Conservation (phyloP, 2,888 invertebrate genomes). For the Andricus curvator region DNA sequence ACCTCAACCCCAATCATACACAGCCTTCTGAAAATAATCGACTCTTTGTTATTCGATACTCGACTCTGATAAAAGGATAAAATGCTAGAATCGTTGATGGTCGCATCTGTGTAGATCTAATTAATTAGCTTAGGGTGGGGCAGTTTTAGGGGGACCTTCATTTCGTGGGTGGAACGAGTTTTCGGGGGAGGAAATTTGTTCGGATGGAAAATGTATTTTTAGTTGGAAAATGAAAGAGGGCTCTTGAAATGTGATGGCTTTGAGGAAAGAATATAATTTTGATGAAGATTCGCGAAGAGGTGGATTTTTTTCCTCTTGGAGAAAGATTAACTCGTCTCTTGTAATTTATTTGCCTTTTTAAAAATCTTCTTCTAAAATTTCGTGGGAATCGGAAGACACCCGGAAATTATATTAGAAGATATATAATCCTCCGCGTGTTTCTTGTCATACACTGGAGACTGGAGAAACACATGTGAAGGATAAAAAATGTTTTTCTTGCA, state of each 20-base stretch:
- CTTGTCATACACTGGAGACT: neutral
- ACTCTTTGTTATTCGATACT: slow-evolving; percentile 45
- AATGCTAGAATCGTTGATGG: neutral
- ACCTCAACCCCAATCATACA: slow-evolving; percentile 39
- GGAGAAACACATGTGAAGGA: neutral
- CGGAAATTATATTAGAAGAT: neutral
- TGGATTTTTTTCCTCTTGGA: too few relatives aligned
- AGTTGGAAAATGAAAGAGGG: neutral
- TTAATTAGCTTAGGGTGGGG: neutral
- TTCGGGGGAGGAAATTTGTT: neutral
- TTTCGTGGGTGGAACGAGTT: slow-evolving; percentile 1
- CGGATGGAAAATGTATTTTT: neutral
- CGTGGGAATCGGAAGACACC: neutral
- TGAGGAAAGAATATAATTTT: too few relatives aligned
- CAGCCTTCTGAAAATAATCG: slow-evolving; percentile 54
- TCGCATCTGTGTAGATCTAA: slow-evolving; percentile 34
- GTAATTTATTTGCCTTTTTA: neutral
- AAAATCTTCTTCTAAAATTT: neutral
- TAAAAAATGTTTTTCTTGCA: neutral
- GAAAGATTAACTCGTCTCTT: neutral
- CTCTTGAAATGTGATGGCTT: too few relatives aligned
- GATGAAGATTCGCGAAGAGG: too few relatives aligned
- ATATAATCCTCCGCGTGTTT: neutral
- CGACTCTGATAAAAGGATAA: slow-evolving; percentile 10
- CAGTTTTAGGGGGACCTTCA: neutral